A percentile compares a stretch with the other conserved stretches of the same genome.
Evolutionary conservation across 2,888 invertebrate species (phyloP).

Genomic region (Andrena haemorrhoa): DNA sequence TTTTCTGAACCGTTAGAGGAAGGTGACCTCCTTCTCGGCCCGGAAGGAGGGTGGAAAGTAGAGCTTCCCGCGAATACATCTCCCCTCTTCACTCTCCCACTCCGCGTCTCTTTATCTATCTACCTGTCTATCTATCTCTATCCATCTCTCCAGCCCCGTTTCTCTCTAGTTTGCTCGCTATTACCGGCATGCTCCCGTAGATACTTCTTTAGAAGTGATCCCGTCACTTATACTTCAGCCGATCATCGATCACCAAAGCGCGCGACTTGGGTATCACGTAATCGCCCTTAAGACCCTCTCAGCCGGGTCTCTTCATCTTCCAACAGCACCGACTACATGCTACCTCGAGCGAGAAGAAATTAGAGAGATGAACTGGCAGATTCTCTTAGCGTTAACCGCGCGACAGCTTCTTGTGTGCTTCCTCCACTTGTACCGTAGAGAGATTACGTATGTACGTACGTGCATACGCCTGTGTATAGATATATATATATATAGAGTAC

Average conservation of each 20-base stretch:
- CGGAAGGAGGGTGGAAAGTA: slow-evolving; percentile 27
- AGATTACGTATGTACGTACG: neutral
- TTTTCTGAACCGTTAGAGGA: slow-evolving; percentile 19
- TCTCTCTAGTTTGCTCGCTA: slow-evolving; percentile 81
- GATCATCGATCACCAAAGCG: slow-evolving; percentile 65
- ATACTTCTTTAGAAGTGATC: slow-evolving; percentile 78
- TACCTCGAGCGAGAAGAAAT: neutral
- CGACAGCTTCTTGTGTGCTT: neutral
- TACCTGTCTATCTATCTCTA: slow-evolving; percentile 69
- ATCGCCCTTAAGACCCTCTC: slow-evolving; percentile 41
- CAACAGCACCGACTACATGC: neutral
- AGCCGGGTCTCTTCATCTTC: slow-evolving; percentile 45
- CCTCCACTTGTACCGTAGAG: slow-evolving; percentile 6
- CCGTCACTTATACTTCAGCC: slow-evolving; percentile 72
- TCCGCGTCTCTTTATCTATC: slow-evolving; percentile 59
- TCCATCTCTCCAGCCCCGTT: slow-evolving; percentile 66
- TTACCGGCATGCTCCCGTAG: slow-evolving; percentile 84
- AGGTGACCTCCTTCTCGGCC: slow-evolving; percentile 52
- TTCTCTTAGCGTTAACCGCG: neutral
- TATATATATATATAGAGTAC: neutral
- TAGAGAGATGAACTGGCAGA: neutral
- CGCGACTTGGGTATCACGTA: slow-evolving; percentile 50
- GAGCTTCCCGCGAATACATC: slow-evolving; percentile 57
- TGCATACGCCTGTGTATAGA: too few species aligned
- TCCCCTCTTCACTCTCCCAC: slow-evolving; percentile 57